These are phyloP conservation scores for Emydoidea blandingii DNA, from an alignment of 2,797 vertebrate species.

Conservation along the genomic window DNA sequence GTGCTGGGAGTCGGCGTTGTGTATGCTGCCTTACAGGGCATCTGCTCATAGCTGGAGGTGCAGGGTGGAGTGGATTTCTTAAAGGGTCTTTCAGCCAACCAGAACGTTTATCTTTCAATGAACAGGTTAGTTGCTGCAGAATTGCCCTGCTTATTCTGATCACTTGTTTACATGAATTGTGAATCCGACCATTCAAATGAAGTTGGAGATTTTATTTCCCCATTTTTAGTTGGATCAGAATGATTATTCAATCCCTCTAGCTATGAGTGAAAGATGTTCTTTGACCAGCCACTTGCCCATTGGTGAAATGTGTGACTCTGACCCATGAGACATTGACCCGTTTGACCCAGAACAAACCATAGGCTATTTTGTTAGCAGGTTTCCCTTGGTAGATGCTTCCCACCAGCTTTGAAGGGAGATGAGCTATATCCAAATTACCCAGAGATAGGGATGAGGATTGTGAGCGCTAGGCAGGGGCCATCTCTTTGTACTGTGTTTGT, in stretches of 20 bases:
- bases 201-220: constrained; percentile 50
- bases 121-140: background rate
- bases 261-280: constrained; percentile 29
- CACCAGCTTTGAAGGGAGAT: background rate
- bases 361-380: constrained; percentile 26
- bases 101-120: background rate
- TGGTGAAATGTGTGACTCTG: constrained; percentile 25
- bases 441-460: background rate
- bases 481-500: background rate
- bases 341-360: constrained; percentile 39
- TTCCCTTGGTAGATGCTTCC: constrained; percentile 34
- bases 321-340: constrained; percentile 13
- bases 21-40: background rate
- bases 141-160: constrained; percentile 21
- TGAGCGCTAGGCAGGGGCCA: background rate
- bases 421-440: background rate
- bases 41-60: background rate
- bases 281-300: constrained; percentile 40
- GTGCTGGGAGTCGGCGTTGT: background rate
- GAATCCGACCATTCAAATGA: constrained; percentile 15
- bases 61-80: background rate
- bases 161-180: background rate
- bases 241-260: constrained; percentile 5
- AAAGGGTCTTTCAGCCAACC: constrained; percentile 7
- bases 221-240: constrained; percentile 33